Base-by-base conservation (phyloP, 2,113 vertebrate genomes). In the Psephotus haematonotus region DNA sequence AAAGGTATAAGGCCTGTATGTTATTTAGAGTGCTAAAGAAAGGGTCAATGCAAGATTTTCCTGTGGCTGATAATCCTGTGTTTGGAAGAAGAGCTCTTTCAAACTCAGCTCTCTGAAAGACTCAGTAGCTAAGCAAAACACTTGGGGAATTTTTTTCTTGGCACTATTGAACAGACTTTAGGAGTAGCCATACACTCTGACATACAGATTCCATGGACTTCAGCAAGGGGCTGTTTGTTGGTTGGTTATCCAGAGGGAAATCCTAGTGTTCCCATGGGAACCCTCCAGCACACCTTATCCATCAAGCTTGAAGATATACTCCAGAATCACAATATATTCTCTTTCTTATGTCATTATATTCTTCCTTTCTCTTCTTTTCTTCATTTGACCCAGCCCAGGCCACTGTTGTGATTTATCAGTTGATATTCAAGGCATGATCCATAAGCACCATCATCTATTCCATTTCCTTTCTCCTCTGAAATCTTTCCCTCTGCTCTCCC, bases 401-500 rank as follows among this genome's bases (percentile, higher is more conserved):
- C 28, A 37, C 57, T 5, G 2, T 37, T 46, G 29, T 74, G 64
- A 86, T 24, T 35, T 43, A 74, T 80, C 46, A 62, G 35, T 57
- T 88, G 57, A 47, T 72, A 63, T 0, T 86, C 31, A 84, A 89
- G 60, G 12, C 55, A n/a, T 69, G 86, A 86, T 17, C 60, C 29
- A 13, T 70, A 75, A 91, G 47, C 27, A 41, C 9, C 14, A 5
- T 17, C 46, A 49, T 43, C 16, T 81, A 3, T 24, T 69, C 62
- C 16, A 5, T 47, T 85, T 82, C 17, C 31, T 90, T 88, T 75
- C 72, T 88, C 44, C 55, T 81, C 55, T 76, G 35, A 91, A 92
- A 24, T 47, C 53, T 86, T 81, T 52, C 11, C 10, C 20, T 67
- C 41, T 17, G 23, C 18, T 60, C 70, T 95, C 59, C 27, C 50